A percentile compares a stretch with the other conserved stretches of the same genome.
Conservation (phyloP, 2,797 vertebrate species). For the Gouania willdenowi region DNA sequence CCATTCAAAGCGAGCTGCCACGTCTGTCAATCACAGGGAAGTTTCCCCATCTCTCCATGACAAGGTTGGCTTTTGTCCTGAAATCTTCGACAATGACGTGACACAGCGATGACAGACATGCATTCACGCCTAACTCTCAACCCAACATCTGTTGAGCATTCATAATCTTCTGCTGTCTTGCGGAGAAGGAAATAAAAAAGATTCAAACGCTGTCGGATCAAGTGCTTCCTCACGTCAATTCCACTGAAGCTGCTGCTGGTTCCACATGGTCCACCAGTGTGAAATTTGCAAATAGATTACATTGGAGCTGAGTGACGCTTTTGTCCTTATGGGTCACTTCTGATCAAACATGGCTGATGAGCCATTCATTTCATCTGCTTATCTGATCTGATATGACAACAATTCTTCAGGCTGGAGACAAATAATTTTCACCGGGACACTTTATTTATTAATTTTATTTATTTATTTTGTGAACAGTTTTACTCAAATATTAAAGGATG, state of each 20-base stretch:
- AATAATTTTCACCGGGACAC: slow-evolving; percentile 50
- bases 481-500: no score
- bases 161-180: slow-evolving; percentile 12
- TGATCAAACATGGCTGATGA: slow-evolving; percentile 45
- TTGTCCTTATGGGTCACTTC: slow-evolving; percentile 41
- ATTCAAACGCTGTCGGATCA: slow-evolving; percentile 7
- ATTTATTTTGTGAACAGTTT: no score
- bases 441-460: no score
- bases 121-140: slow-evolving; percentile 23
- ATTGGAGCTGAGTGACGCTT: slow-evolving; percentile 19
- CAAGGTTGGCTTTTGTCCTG: slow-evolving; percentile 33
- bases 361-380: not conserved
- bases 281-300: slow-evolving; percentile 59
- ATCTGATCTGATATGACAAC: slow-evolving; percentile 19
- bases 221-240: slow-evolving; percentile 14
- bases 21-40: slow-evolving; percentile 45
- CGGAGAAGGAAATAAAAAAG: slow-evolving; percentile 15
- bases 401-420: slow-evolving; percentile 9
- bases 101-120: slow-evolving; percentile 28
- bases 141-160: slow-evolving; percentile 25
- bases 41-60: slow-evolving; percentile 27
- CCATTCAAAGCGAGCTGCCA: slow-evolving; percentile 31
- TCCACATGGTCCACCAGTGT: slow-evolving; percentile 41
- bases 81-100: slow-evolving; percentile 31
- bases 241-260: slow-evolving; percentile 4